A percentile compares a stretch with the other conserved stretches of the same genome.
These are phyloP conservation scores for Villa cingulata DNA, from an alignment of 2,888 invertebrate genomes.

Conservation along the genomic window DNA sequence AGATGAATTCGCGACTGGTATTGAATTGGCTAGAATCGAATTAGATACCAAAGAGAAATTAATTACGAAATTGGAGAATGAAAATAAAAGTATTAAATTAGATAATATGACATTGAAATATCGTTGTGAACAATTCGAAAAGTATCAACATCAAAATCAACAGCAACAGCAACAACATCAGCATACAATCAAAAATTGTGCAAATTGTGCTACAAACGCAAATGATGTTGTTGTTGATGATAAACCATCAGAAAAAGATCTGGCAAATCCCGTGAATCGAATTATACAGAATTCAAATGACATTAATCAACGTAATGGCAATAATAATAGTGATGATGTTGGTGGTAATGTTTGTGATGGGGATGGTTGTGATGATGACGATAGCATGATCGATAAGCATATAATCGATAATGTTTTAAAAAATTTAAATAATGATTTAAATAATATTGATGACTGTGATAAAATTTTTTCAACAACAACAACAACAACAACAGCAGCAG, in stretches of 20 bases:
- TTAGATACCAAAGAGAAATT: constrained; percentile 33
- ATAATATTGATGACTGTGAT: constrained; percentile 8
- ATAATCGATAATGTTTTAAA: constrained; percentile 14
- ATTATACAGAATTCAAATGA: too few species aligned
- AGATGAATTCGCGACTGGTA: constrained; percentile 34
- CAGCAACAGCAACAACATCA: neutral
- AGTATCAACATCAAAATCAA: constrained; percentile 1
- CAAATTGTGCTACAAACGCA: too few species aligned
- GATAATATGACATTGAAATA: constrained; percentile 32
- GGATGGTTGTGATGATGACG: constrained; percentile 15
- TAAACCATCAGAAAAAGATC: constrained; percentile 19
- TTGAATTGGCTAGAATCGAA: constrained; percentile 33
- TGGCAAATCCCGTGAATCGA: too few species aligned
- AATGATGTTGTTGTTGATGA: constrained; percentile 27
- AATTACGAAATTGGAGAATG: constrained; percentile 27
- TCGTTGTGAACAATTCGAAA: constrained; percentile 12
- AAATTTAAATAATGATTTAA: constrained; percentile 9
- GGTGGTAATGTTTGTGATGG: too few species aligned
- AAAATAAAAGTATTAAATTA: constrained; percentile 32
- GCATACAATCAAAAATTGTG: neutral
- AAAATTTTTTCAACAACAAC: constrained; percentile 1
- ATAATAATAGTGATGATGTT: too few species aligned
- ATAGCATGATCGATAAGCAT: constrained; percentile 10
- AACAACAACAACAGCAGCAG: too few species aligned
- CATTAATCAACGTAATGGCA: too few species aligned